Base-by-base conservation (phyloP, 2,113 vertebrate species). In the Bombycilla garrulus region DNA sequence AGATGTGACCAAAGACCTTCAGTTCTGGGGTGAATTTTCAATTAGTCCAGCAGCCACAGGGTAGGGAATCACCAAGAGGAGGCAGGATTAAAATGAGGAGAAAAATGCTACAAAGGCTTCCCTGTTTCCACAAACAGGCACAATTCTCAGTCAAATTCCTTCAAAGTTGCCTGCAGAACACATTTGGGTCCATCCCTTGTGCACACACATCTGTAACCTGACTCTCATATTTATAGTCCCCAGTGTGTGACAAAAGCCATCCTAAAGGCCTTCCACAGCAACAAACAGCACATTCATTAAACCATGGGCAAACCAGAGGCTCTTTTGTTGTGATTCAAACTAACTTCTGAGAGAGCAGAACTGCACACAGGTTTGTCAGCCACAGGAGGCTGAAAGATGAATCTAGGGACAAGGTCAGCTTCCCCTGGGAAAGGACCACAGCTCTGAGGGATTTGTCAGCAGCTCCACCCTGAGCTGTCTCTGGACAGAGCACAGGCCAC, bases 381-480 rank as follows among this genome's bases (percentile, higher is more conserved):
- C 16, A 11, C 0, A 25, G 33, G 25, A 42, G 11, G 25, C 38
- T 10, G 23, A 31, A 20, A 1, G 14, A 31, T 1, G 9, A 69
- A 28, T 3, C 6, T 2, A 29, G 38, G 42, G 17, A 7, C 31
- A 77, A 45, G 31, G 26, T 25, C 73, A 28, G 15, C 53, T 44
- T 25, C 5, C 11, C 15, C 15, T 20, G 16, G 12, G 21, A 57
- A 38, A 33, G 2, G 6, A 26, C 9, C 56, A 18, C 47, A 47
- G 0, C 0, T 12, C 4, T 2, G 8, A 15, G 38, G 3, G 16
- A 3, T 53, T 31, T 54, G 31, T 71, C 38, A 62, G 18, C 2
- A 0, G 5, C 3, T n/a, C 22, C 28, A 29, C 3, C 2, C 1
- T 1, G 36, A 54, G 28, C 7, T 48, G 66, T 16, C 48, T 71